Evolutionary conservation across 2,888 invertebrate genomes (phyloP), one percentile per base, ranked within the genome.

Genomic region (Arge pagana): DNA sequence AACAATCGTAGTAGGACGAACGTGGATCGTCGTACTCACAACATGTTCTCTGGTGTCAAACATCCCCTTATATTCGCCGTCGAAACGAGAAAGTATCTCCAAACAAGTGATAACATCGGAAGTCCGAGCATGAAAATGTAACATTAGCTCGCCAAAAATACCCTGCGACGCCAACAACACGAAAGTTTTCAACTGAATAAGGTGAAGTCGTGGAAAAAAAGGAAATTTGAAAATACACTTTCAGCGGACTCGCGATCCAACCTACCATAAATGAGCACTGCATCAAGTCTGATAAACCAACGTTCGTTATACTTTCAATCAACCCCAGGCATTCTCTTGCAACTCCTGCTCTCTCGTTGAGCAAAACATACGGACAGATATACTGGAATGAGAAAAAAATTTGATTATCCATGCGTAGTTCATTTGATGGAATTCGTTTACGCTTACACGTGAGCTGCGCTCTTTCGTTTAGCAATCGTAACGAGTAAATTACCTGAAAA

Each of bases 351-450:
- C 79, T 68, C 70, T 87, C 85, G 28, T 84, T 83, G 50, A 90
- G 77, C 67, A 86, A 85, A 2, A 88, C 78, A 57, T 89, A 82
- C 1, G 88, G 82, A 60, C 88, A 90, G 42, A 89, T 85, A 41
- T 86, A 83, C 42, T 88, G 82, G 53, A 76, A 76, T n/a, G n/a
- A n/a, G n/a, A n/a, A n/a, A n/a, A n/a, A n/a, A n/a, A n/a, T n/a
- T n/a, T n/a, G n/a, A n/a, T n/a, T n/a, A n/a, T n/a, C n/a, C n/a
- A n/a, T n/a, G n/a, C n/a, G n/a, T n/a, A n/a, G n/a, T n/a, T n/a
- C n/a, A n/a, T n/a, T n/a, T n/a, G n/a, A n/a, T n/a, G n/a, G n/a
- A n/a, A n/a, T n/a, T n/a, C n/a, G n/a, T n/a, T n/a, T n/a, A n/a
- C n/a, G n/a, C n/a, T n/a, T n/a, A n/a, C n/a, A n/a, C n/a, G n/a